A percentile compares a stretch with the other conserved stretches of the same genome.
These are phyloP conservation scores for Megaleporinus macrocephalus DNA, from an alignment of 2,113 vertebrate species.

Conservation along the genomic window DNA sequence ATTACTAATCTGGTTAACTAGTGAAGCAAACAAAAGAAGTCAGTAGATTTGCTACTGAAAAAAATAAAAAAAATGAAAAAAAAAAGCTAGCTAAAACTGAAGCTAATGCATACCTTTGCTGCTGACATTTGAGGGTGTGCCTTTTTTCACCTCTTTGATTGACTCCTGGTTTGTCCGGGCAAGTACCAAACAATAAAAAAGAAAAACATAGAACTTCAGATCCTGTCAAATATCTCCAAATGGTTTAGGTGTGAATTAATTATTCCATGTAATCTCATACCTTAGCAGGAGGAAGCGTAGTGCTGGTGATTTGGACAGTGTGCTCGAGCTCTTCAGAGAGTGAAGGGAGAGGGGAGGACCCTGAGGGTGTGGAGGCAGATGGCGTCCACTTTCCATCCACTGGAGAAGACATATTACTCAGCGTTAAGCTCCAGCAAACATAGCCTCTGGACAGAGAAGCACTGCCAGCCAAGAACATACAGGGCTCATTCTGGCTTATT, in stretches of 20 bases:
- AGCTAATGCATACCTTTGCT: constrained; percentile 37
- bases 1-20: too few relatives aligned
- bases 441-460: not conserved
- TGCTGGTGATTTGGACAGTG: constrained; percentile 65
- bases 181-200: constrained; percentile 57
- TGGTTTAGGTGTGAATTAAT: not conserved
- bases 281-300: constrained; percentile 47
- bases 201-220: not conserved
- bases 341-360: constrained; percentile 75
- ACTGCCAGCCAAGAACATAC: not conserved
- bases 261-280: constrained; percentile 11
- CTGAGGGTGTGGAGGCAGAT: constrained; percentile 76
- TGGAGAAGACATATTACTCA: constrained; percentile 46
- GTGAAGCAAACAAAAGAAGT: too few relatives aligned
- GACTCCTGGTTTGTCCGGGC: constrained; percentile 74
- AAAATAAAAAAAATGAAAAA: not conserved
- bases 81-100: not conserved
- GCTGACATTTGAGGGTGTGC: constrained; percentile 43
- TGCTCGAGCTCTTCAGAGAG: constrained; percentile 78
- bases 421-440: not conserved
- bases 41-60: not conserved
- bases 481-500: not conserved
- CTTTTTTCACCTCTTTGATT: constrained; percentile 72
- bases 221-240: not conserved
- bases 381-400: constrained; percentile 82